Conservation (phyloP, 2,797 vertebrate species). For the Fringilla coelebs region DNA sequence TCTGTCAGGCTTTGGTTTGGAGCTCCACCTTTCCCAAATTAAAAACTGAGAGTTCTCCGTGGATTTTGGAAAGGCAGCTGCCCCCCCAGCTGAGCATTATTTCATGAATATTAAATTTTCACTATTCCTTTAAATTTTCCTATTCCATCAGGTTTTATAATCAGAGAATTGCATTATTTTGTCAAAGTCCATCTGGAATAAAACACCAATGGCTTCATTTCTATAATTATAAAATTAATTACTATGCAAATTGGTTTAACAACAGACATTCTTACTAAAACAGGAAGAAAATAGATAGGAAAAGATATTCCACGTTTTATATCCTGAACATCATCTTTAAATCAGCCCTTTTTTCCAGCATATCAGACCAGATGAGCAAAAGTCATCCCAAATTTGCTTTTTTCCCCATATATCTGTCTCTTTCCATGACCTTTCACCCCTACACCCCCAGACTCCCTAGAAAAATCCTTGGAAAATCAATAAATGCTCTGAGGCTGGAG, state of each 20-base stretch:
- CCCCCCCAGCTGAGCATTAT: too few relatives aligned
- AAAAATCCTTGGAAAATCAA: neutral
- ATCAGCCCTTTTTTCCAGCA: neutral
- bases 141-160: neutral
- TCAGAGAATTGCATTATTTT: too few relatives aligned
- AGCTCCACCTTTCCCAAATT: neutral
- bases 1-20: neutral
- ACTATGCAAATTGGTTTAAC: neutral
- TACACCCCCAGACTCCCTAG: rapidly evolving
- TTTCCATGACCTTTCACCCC: neutral
- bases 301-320: neutral
- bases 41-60: rapidly evolving
- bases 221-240: neutral
- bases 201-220: neutral
- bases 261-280: neutral
- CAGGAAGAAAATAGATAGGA: neutral
- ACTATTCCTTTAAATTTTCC: neutral
- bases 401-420: neutral
- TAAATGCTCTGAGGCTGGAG: neutral
- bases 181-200: neutral
- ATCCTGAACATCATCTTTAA: neutral
- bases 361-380: neutral
- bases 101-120: neutral
- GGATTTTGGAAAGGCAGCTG: neutral
- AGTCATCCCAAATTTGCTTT: neutral